Percentiles rank a stretch among this genome's conserved stretches.
phyloP scores from a whole-genome alignment of 35 echinoderm and acorn worm species.

The Heliocidaris tuberculata region DNA sequence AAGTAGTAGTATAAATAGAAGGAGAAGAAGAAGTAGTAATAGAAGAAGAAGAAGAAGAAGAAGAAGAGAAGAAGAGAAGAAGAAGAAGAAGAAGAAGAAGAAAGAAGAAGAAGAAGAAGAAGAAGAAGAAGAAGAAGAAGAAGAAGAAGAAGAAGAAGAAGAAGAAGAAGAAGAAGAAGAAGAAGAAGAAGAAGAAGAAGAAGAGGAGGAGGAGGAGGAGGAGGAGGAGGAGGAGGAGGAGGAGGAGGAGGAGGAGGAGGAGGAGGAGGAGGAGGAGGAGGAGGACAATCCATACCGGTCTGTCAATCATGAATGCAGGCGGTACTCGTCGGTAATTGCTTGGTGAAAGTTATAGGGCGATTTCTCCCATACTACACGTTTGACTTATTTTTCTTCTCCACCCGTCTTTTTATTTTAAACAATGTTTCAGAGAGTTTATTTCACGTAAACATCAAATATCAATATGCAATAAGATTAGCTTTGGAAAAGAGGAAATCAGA shows the following conservation, averaged over 20 bases:
- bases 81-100: too few species aligned
- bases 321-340: background rate
- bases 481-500: background rate
- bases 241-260: too few species aligned
- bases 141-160: background rate
- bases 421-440: background rate
- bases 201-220: too few species aligned
- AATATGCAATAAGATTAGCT: background rate
- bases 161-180: background rate
- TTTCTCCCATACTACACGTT: background rate
- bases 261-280: too few species aligned
- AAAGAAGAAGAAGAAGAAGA: too few species aligned
- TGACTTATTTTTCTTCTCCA: background rate
- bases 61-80: background rate
- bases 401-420: background rate
- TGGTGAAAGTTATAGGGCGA: background rate
- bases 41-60: background rate
- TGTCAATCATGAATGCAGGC: background rate
- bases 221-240: too few species aligned
- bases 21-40: too few species aligned
- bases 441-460: background rate
- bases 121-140: too few species aligned
- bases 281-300: background rate
- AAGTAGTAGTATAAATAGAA: too few species aligned
- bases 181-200: too few species aligned